Conservation (phyloP, 1,140 invertebrate species). For the Acromyrmex charruanus region DNA sequence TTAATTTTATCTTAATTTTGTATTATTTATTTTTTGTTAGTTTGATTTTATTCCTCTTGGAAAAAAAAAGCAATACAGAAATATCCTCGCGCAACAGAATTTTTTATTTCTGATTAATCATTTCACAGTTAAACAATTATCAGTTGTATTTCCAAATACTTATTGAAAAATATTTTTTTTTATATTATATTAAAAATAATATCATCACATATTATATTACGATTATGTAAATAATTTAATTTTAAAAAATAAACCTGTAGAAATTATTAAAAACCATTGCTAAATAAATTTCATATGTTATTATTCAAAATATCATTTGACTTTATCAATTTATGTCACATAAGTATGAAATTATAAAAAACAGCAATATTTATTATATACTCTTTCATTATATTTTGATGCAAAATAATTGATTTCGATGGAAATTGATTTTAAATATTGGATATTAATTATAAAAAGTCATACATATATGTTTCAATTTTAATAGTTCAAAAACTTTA, state of each 20-base stretch:
- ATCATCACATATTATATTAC: neutral
- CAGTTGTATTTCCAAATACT: neutral
- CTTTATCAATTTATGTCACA: neutral
- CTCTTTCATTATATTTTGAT: neutral
- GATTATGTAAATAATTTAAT: neutral
- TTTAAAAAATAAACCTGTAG: neutral
- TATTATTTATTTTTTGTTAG: too few relatives aligned
- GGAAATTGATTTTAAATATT: neutral
- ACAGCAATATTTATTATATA: neutral
- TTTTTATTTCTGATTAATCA: too few relatives aligned
- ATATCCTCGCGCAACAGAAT: too few relatives aligned
- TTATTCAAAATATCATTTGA: neutral
- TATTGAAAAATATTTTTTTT: neutral
- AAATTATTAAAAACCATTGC: neutral
- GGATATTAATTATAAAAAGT: neutral
- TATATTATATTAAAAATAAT: neutral
- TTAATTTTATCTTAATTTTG: too few relatives aligned
- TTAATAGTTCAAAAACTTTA: neutral
- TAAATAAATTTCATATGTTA: neutral
- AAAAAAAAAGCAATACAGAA: too few relatives aligned
- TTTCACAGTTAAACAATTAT: too few relatives aligned
- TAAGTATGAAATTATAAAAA: neutral
- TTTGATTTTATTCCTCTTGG: too few relatives aligned
- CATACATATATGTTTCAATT: neutral
- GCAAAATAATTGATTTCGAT: neutral